Percentiles rank a stretch among this genome's conserved stretches.
These are phyloP conservation scores for Stigmatopora argus DNA, from an alignment of 2,113 vertebrate species.

Conservation along the genomic window DNA sequence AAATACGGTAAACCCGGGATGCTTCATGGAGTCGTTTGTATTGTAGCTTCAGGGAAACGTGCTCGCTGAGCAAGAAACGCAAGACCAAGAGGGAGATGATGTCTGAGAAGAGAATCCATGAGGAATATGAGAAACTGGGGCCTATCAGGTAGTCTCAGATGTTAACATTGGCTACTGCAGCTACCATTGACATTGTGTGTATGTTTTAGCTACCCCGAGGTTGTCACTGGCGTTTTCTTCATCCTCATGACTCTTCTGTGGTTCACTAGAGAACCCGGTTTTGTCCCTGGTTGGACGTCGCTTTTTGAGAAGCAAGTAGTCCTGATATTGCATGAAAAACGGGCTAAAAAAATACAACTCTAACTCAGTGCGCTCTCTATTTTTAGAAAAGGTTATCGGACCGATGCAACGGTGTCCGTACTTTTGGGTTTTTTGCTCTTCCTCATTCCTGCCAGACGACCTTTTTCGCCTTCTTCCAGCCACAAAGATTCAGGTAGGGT, in stretches of 20 bases:
- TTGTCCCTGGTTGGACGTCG: constrained; percentile 96
- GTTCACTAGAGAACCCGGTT: constrained; percentile 96
- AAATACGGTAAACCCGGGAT: background rate
- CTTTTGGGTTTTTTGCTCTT: constrained; percentile 96
- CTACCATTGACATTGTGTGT: background rate
- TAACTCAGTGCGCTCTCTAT: background rate
- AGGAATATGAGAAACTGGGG: constrained; percentile 91
- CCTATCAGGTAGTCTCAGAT: constrained; percentile 67
- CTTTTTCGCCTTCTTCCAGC: constrained; percentile 74
- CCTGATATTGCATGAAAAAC: constrained; percentile 9
- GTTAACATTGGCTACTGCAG: background rate
- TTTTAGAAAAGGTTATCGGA: constrained; percentile 89
- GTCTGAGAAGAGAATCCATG: constrained; percentile 90
- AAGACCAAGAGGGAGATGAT: constrained; percentile 87
- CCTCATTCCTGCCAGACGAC: constrained; percentile 87
- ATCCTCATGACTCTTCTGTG: constrained; percentile 93
- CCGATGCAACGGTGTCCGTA: constrained; percentile 92
- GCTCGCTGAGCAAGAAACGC: constrained; percentile 94
- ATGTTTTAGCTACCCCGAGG: constrained; percentile 84
- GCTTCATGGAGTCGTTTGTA: constrained; percentile 12
- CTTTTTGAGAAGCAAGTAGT: constrained; percentile 85
- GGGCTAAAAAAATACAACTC: background rate
- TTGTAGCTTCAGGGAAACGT: constrained; percentile 90
- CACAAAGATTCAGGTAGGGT: constrained; percentile 67
- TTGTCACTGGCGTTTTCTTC: constrained; percentile 94